Percentiles rank a stretch among this genome's conserved stretches.
phyloP scores from a whole-genome alignment of 1,140 invertebrate genomes.

The Delia radicum region DNA sequence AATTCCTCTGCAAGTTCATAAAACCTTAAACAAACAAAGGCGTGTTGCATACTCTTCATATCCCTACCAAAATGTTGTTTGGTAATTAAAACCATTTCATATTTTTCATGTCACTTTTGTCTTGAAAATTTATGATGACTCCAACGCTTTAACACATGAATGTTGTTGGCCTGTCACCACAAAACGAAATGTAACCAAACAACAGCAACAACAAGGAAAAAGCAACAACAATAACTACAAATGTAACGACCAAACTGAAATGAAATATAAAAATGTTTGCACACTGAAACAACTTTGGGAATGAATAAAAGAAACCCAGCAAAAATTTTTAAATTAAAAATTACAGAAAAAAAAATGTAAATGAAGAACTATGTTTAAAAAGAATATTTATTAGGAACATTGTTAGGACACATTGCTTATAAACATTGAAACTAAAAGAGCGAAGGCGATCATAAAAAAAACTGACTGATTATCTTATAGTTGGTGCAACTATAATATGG shows the following conservation, averaged over 20 bases:
- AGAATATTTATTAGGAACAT: too few species aligned
- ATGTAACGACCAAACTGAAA: neutral
- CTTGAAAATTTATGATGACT: conserved; percentile 1
- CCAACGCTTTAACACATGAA: conserved; percentile 1
- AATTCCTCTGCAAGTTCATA: neutral
- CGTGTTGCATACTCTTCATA: neutral
- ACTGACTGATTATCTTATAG: too few species aligned
- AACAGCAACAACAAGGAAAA: neutral
- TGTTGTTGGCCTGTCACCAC: neutral
- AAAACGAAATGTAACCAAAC: neutral
- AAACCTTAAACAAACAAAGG: neutral
- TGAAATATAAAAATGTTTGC: neutral
- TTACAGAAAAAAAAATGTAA: too few species aligned
- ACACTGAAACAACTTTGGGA: neutral
- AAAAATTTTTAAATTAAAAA: too few species aligned
- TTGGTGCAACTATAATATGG: too few species aligned
- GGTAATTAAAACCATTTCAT: conserved; percentile 1
- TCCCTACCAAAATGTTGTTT: neutral
- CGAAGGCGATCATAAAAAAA: too few species aligned
- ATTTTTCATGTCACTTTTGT: neutral
- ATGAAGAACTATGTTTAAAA: too few species aligned
- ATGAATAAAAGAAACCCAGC: neutral
- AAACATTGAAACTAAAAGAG: too few species aligned
- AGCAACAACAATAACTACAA: neutral
- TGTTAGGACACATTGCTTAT: too few species aligned